Percentiles rank a stretch among this genome's conserved stretches.
Evolutionary conservation across 2,797 vertebrate species (phyloP).

Genomic region (Rhodeus uyekii): DNA sequence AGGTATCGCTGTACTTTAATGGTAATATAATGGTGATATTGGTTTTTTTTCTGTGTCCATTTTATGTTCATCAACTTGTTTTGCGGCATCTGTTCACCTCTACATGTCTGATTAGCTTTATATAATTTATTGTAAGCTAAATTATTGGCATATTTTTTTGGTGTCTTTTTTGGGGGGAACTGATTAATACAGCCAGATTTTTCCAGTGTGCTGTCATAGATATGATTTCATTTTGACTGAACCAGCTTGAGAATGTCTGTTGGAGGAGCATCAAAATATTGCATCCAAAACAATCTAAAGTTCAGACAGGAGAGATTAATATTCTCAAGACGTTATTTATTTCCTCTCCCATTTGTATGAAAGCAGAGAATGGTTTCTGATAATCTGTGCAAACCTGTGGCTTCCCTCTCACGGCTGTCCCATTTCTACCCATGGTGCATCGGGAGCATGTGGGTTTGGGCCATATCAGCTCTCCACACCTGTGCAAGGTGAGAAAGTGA

Average conservation of each 20-base stretch:
- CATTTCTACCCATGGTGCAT: background rate
- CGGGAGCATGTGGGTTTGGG: slow-evolving; percentile 48
- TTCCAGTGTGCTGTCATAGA: background rate
- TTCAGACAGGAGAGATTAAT: background rate
- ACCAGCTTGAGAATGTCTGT: no score
- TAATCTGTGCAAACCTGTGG: background rate
- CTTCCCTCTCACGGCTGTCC: slow-evolving; percentile 8
- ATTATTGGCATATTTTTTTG: background rate
- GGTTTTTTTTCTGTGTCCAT: background rate
- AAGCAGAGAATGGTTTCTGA: slow-evolving; percentile 7
- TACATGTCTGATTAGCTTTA: background rate
- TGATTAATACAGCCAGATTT: background rate
- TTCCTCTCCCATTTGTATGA: background rate
- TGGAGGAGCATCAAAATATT: no score
- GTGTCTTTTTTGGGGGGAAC: background rate
- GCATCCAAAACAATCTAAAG: background rate
- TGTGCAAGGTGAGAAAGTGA: slow-evolving; percentile 65
- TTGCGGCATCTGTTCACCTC: background rate
- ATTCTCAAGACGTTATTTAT: background rate
- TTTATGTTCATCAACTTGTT: background rate
- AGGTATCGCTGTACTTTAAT: no score
- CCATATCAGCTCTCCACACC: slow-evolving; percentile 68
- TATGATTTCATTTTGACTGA: background rate
- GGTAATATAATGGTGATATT: no score
- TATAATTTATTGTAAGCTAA: background rate